phyloP scores from a whole-genome alignment of 2,113 vertebrate genomes.

The Conger conger region DNA sequence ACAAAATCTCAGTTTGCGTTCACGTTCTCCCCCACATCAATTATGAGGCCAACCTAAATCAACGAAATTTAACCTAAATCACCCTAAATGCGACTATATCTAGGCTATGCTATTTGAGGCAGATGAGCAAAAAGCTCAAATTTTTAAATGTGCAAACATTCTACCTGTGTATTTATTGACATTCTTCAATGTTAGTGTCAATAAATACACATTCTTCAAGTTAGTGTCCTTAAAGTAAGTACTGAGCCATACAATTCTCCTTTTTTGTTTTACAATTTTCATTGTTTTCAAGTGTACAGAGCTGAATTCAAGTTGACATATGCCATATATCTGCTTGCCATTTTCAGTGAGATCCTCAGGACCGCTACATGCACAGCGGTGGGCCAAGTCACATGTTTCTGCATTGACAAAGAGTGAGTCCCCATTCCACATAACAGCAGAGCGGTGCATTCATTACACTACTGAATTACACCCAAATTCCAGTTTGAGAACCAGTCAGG shows the following conservation, averaged over 20 bases:
- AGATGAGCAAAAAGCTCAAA: background rate
- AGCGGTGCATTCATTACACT: background rate
- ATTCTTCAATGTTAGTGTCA: too few species aligned
- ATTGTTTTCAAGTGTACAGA: background rate
- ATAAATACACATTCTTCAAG: too few species aligned
- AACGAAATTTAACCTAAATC: too few species aligned
- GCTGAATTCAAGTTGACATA: background rate
- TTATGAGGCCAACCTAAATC: too few species aligned
- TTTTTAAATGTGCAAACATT: background rate
- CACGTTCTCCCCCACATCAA: too few species aligned
- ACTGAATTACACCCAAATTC: background rate
- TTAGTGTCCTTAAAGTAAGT: background rate
- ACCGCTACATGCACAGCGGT: slow-evolving; percentile 76
- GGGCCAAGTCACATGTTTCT: slow-evolving; percentile 73
- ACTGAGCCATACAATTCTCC: too few species aligned
- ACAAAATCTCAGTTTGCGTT: too few species aligned
- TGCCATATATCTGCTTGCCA: background rate
- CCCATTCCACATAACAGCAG: background rate
- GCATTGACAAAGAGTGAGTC: slow-evolving; percentile 78
- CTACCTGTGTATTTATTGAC: background rate
- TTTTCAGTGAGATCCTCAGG: slow-evolving; percentile 66
- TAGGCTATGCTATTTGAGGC: background rate
- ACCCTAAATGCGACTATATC: too few species aligned
- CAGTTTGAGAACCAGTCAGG: background rate
- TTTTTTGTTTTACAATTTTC: too few species aligned